Evolutionary conservation across 2,797 vertebrate genomes (phyloP).

Genomic region (Smutsia gigantea): DNA sequence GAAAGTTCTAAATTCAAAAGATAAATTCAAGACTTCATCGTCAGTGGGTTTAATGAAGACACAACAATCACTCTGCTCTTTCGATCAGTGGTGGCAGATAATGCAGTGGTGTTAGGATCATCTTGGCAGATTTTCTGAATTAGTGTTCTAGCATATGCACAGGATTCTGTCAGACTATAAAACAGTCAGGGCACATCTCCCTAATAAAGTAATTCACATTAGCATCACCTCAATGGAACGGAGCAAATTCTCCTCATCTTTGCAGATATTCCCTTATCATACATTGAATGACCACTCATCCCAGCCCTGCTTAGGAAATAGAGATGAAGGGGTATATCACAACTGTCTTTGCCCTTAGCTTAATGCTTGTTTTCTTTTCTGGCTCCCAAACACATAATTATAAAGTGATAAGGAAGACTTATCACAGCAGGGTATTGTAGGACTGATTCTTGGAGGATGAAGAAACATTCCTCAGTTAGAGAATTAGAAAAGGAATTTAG

Average conservation of each 20-base stretch:
- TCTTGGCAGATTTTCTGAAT: not conserved
- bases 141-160: not conserved
- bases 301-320: not conserved
- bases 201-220: not conserved
- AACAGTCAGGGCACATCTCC: not conserved
- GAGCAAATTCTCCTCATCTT: not conserved
- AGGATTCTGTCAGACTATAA: not conserved
- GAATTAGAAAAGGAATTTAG: not conserved
- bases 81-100: not conserved
- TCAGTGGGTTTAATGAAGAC: constrained; percentile 11
- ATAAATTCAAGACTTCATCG: not conserved
- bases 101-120: not conserved
- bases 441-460: not conserved
- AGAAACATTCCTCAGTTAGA: not conserved
- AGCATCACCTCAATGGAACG: not conserved
- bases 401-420: not conserved
- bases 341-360: not conserved
- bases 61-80: not conserved
- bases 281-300: not conserved
- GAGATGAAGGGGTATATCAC: not conserved
- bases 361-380: not conserved
- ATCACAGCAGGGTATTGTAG: not conserved
- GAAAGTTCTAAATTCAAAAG: constrained; percentile 30
- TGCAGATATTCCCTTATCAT: not conserved
- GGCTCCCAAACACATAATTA: not conserved